Evolutionary conservation across 2,888 invertebrate genomes (phyloP), one percentile per base, ranked within the genome.

Genomic region (Trachelus stipa): DNA sequence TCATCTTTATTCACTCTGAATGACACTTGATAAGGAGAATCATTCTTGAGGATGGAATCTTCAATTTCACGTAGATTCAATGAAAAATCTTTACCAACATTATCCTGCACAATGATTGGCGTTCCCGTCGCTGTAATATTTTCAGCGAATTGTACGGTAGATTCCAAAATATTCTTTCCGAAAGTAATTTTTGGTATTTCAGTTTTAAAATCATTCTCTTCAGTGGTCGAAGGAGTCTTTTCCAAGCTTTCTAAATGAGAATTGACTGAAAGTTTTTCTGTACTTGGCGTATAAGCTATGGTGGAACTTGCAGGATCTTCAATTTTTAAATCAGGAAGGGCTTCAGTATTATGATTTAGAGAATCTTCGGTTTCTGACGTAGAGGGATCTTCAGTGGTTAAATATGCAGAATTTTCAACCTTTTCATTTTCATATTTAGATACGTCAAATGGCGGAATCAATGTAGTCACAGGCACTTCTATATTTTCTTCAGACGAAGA

Each of bases 11-110:
- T 83, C n/a, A 88, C 77, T 0, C 83, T 79, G n/a, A 89, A n/a
- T 0, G 86, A 84, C 1, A 89, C 79, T 69, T 87, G 83, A 30
- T 85, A 85, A 1, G 90, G 88, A 3, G 87, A 83, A 56, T 85
- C 85, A 37, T 79, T 83, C 74, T 79, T 74, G 34, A 82, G 80
- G 11, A 79, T 33, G 4, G 82, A 73, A 34, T 85, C 84, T 1
- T 75, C 79, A 31, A 83, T 78, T 74, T 77, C 76, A 69, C 75
- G 75, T 11, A 77, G 71, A 30, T 76, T 73, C 35, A 37, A 33
- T 33, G 71, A 68, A 75, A 78, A 56, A 6, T 56, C 56, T 23
- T 56, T 56, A 23, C 9, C 23, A 56, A 56, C 23, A 23, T 56
- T 56, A 23, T 56, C 15, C 56, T 56, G 56, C 9, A 56, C 9